These are phyloP conservation scores for Diorhabda sublineata DNA, from an alignment of 1,140 invertebrate species.

Conservation along the genomic window DNA sequence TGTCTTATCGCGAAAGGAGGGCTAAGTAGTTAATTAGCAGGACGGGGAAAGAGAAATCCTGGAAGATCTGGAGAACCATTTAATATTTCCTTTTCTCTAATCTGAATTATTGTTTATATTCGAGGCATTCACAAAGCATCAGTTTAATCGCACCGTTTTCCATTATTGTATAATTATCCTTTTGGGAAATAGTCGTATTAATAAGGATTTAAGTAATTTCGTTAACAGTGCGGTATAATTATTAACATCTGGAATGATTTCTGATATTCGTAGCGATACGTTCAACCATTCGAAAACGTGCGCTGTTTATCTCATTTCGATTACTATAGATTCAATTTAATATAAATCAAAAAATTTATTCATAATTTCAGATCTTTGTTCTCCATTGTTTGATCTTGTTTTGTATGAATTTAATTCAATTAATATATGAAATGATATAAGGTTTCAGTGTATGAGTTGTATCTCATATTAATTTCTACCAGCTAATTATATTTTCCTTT, in stretches of 20 bases:
- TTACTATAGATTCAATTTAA: neutral
- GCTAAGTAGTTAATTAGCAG: slow-evolving; percentile 30
- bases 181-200: slow-evolving; percentile 5
- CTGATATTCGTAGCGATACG: neutral
- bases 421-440: too few species aligned
- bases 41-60: slow-evolving; percentile 18
- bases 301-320: neutral
- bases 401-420: too few species aligned
- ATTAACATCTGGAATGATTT: slow-evolving; percentile 3
- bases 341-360: too few species aligned
- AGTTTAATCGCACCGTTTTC: neutral
- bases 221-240: neutral
- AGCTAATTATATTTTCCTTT: too few species aligned
- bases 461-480: too few species aligned
- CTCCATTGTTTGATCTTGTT: too few species aligned
- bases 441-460: too few species aligned
- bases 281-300: neutral
- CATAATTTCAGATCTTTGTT: too few species aligned
- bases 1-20: slow-evolving; percentile 27
- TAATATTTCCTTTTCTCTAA: slow-evolving; percentile 1
- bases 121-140: slow-evolving; percentile 5
- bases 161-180: slow-evolving; percentile 13
- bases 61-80: slow-evolving; percentile 11
- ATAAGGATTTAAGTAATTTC: slow-evolving; percentile 6
- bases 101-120: slow-evolving; percentile 17